Evolutionary conservation across 2,888 invertebrate species (phyloP).

Genomic region (Ommatoiulus sabulosus): DNA sequence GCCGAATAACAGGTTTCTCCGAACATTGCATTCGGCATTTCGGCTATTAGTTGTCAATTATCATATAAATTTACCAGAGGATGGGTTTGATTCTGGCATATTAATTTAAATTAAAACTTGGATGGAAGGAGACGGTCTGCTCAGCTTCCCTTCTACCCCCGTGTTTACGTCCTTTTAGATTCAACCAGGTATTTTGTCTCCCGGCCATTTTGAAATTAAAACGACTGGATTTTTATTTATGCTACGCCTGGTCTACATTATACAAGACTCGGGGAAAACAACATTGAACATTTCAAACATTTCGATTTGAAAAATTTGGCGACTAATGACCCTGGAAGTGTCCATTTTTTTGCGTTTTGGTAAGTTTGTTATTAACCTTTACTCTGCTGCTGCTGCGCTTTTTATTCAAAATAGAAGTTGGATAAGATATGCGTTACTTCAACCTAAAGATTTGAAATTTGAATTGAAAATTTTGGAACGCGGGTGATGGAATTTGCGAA

Average conservation of each 20-base stretch:
- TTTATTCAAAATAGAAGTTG: background rate
- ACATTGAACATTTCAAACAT: background rate
- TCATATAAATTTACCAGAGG: slow-evolving; percentile 15
- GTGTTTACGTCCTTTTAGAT: background rate
- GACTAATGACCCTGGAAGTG: slow-evolving; percentile 37
- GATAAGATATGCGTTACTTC: no score
- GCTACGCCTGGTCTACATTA: background rate
- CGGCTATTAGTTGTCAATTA: slow-evolving; percentile 27
- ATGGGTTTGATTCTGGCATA: slow-evolving; percentile 35
- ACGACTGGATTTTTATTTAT: slow-evolving; percentile 47
- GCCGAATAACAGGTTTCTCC: slow-evolving; percentile 5
- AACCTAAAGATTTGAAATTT: background rate
- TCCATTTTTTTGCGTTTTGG: background rate
- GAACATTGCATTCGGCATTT: background rate
- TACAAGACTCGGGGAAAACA: slow-evolving; percentile 26
- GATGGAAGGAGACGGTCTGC: background rate
- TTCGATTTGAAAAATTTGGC: background rate
- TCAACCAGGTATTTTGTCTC: slow-evolving; percentile 47
- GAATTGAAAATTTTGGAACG: background rate
- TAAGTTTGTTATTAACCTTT: background rate
- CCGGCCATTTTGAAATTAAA: slow-evolving; percentile 45
- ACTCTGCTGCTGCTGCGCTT: background rate
- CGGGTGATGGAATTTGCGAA: background rate
- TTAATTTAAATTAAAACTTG: slow-evolving; percentile 17
- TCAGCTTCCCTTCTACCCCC: slow-evolving; percentile 40